These are phyloP conservation scores for Acleris laterana DNA, from an alignment of 2,888 invertebrate species.

Conservation along the genomic window DNA sequence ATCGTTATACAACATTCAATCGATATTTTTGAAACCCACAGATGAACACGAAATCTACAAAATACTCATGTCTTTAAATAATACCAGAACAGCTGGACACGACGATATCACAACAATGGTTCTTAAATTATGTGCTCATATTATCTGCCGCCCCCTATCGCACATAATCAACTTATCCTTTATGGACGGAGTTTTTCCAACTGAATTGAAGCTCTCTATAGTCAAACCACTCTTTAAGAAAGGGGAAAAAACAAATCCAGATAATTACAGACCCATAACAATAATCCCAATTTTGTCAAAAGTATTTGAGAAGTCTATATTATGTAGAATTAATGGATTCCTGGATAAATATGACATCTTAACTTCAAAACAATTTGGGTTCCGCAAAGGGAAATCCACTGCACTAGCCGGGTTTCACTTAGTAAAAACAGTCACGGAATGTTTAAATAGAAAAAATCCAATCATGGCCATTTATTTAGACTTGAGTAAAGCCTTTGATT, in stretches of 20 bases:
- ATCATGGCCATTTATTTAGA: no score
- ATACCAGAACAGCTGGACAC: neutral
- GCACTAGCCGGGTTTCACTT: no score
- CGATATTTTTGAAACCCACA: slow-evolving; percentile 1
- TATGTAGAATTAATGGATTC: no score
- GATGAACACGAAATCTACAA: neutral
- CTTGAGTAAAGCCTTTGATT: no score
- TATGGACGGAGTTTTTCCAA: neutral
- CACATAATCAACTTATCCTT: slow-evolving; percentile 1
- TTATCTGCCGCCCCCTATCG: neutral
- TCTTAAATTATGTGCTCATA: neutral
- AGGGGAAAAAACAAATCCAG: neutral
- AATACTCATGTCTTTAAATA: slow-evolving; percentile 1
- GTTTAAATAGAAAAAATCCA: no score
- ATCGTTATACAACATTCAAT: neutral
- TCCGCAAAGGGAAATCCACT: no score
- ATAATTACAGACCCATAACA: neutral
- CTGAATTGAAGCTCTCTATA: neutral
- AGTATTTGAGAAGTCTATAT: slow-evolving; percentile 2
- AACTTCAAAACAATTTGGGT: neutral
- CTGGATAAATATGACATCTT: no score
- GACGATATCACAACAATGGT: neutral
- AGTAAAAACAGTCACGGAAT: no score
- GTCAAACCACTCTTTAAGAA: no score
- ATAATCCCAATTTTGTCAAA: neutral